These are phyloP conservation scores for Drosophila kanekoi DNA, from an alignment of 2,888 invertebrate genomes.

Conservation along the genomic window DNA sequence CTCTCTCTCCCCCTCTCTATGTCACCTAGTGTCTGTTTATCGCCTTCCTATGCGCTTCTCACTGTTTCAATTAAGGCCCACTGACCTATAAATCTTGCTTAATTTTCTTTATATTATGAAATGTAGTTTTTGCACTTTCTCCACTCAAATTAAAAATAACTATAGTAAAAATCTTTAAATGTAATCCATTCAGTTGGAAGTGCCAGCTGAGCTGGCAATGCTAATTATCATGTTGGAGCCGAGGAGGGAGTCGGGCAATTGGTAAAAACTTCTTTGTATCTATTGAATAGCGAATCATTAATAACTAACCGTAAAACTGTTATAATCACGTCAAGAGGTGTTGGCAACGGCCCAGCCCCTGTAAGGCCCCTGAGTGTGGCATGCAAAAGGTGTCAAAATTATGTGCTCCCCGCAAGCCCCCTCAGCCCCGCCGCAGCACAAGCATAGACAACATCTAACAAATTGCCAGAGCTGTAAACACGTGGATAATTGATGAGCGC, in stretches of 20 bases:
- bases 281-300: constrained; percentile 66
- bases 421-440: background rate
- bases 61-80: background rate
- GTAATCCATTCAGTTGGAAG: background rate
- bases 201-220: constrained; percentile 7
- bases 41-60: background rate
- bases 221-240: constrained; percentile 38
- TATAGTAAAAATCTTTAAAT: background rate
- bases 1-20: background rate
- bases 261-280: constrained; percentile 23
- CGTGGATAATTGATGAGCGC: constrained; percentile 76
- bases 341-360: constrained; percentile 44
- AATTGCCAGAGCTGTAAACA: constrained; percentile 70
- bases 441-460: constrained; percentile 62
- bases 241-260: background rate
- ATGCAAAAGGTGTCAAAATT: constrained; percentile 73
- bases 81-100: background rate
- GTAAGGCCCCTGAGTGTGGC: constrained; percentile 22
- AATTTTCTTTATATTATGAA: background rate
- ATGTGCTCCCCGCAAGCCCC: constrained; percentile 1
- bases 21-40: background rate
- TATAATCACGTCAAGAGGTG: constrained; percentile 75
- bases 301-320: constrained; percentile 74
- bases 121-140: constrained; percentile 10
- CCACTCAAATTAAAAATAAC: background rate